Evolutionary conservation across 2,888 invertebrate genomes (phyloP), one percentile per base, ranked within the genome.

Genomic region (Aphodius sticticus): DNA sequence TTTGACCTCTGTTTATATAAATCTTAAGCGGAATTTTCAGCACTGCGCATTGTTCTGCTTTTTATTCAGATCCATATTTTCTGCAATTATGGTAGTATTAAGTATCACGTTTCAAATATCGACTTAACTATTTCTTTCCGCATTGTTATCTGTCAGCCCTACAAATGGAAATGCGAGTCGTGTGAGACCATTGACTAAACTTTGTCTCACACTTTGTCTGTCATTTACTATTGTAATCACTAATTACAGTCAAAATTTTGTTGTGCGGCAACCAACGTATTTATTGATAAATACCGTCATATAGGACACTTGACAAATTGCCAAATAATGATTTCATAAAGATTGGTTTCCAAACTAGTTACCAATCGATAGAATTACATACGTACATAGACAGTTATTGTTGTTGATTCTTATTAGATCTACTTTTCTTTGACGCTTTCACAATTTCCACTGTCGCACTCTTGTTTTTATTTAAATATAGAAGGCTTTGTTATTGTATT

Each of bases 81-180:
- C 26, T 26, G 26, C 3, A 26, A 26, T 26, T 26, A 26, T 26
- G 26, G 26, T 26, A 26, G 26, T 26, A 26, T 26, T 26, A 2
- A 26, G 26, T 26, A 26, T 26, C 26, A 74, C 26, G 35, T 74
- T 15, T 26, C 16, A 26, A 15, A 26, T 26, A 74, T 74, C 35
- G 37, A 26, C 26, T 53, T 12, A 12, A 9, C 9, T 53, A 16
- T 16, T 74, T 74, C 16, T 74, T 74, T 74, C 36, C 74, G 74
- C 74, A 26, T 74, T 74, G 4, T 53, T 53, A 74, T 26, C 74
- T 74, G 74, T 74, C 74, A 74, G 35, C 74, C 74, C 35, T 26
- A 26, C 16, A 74, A 74, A 74, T 36, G 14, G 16, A 37, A 74
- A 71, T 26, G 16, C 7, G 16, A 16, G 71, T 74, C 26, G 74